Percentiles rank a stretch among this genome's conserved stretches.
Evolutionary conservation across 1,140 invertebrate genomes (phyloP).

Genomic region (Drosophila sproati): DNA sequence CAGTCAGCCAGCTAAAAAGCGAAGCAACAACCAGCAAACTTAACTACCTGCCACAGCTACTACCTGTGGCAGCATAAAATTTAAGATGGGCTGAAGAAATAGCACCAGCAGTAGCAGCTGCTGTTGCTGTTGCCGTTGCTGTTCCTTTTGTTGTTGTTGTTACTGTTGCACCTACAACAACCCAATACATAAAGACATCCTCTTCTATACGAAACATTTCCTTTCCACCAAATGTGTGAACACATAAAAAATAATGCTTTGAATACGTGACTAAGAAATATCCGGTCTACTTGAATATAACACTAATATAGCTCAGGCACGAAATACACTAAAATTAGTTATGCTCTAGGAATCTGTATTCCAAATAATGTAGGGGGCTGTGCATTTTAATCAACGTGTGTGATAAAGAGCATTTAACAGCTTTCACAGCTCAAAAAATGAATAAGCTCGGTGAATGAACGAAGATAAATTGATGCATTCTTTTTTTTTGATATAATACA

Average conservation of each 20-base stretch:
- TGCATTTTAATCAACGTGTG: neutral
- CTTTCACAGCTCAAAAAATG: neutral
- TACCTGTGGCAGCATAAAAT: conserved; percentile 79
- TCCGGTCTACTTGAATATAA: conserved; percentile 4
- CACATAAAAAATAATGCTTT: conserved; percentile 18
- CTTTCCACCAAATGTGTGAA: conserved; percentile 20
- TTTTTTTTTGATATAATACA: neutral
- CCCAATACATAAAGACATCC: conserved; percentile 76
- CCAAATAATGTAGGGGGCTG: neutral
- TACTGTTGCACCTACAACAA: conserved; percentile 13
- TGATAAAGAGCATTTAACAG: neutral
- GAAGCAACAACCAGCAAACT: conserved; percentile 3
- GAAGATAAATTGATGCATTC: neutral
- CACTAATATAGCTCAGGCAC: neutral
- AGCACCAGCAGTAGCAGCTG: neutral
- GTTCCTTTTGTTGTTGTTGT: neutral
- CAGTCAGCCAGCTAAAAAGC: conserved; percentile 27
- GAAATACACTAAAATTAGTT: neutral
- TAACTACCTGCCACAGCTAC: conserved; percentile 26
- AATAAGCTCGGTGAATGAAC: neutral
- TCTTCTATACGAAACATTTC: conserved; percentile 48
- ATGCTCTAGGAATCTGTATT: neutral
- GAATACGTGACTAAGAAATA: conserved; percentile 16
- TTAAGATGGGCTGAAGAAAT: conserved; percentile 47
- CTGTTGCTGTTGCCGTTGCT: neutral